A percentile compares a stretch with the other conserved stretches of the same genome.
These are phyloP conservation scores for Listrodromus nycthemerus DNA, from an alignment of 2,888 invertebrate species.

Conservation along the genomic window DNA sequence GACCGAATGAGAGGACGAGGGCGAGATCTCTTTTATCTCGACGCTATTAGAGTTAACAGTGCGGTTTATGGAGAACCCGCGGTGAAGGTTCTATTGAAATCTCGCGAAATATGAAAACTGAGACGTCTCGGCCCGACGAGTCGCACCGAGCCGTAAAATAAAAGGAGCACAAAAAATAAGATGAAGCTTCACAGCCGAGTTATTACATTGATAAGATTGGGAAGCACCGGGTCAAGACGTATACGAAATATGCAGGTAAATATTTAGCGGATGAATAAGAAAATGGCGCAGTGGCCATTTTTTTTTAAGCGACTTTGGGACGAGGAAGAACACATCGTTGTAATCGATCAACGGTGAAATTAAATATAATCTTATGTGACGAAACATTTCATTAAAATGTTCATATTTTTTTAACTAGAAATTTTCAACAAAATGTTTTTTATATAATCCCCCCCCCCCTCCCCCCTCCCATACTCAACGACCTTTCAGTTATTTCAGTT, in stretches of 20 bases:
- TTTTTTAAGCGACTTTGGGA: background rate
- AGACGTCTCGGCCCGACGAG: constrained; percentile 1
- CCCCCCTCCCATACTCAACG: no score
- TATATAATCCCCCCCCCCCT: no score
- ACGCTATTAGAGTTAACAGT: constrained; percentile 63
- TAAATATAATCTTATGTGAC: background rate
- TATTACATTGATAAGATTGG: constrained; percentile 49
- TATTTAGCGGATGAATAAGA: constrained; percentile 11
- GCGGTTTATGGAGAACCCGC: constrained; percentile 48
- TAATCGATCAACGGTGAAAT: background rate
- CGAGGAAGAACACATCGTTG: background rate
- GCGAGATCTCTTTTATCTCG: constrained; percentile 47
- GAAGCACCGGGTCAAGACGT: background rate
- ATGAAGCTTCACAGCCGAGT: constrained; percentile 3
- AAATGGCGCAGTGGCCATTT: background rate
- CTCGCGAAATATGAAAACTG: constrained; percentile 25
- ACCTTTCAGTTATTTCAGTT: no score
- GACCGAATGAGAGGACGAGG: constrained; percentile 9
- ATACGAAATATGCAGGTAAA: constrained; percentile 2
- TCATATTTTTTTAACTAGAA: no score
- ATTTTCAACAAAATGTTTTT: no score
- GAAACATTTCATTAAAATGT: background rate
- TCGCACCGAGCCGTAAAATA: background rate
- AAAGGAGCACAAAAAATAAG: constrained; percentile 30
- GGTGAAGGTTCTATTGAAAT: constrained; percentile 56